Evolutionary conservation across 2,888 invertebrate species (phyloP), one percentile per base, ranked within the genome.

Genomic region (Nomada ruficornis): DNA sequence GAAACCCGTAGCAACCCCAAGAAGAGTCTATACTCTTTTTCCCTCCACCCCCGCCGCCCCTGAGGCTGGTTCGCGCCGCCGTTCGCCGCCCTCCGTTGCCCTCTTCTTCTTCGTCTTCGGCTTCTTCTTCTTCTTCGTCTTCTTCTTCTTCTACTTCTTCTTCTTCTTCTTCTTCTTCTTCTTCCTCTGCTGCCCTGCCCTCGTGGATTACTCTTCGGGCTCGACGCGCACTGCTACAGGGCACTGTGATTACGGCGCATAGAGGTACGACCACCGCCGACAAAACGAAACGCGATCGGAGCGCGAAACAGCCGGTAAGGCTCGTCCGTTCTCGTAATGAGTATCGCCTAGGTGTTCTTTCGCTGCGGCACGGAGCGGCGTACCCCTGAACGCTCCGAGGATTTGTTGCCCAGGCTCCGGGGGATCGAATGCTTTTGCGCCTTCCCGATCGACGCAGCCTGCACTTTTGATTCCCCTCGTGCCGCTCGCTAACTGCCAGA

Each of bases 241-340:
- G 93, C 93, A 93, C 93, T 93, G 91, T 92, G 92, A 93, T 93
- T 93, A 93, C 91, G 89, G 89, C 85, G 87, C 86, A 83, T 87
- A 89, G 90, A 88, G 85, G 85, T 87, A 87, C 88, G 88, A 89
- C 86, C 89, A 91, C 90, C 89, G 91, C 92, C 92, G 91, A 92
- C 91, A 91, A 92, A 93, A 93, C 91, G 91, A 92, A 90, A 91
- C 89, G 89, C 85, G 84, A 80, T 77, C 79, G 80, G 64, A 83
- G 77, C 83, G 80, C 78, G 72, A 80, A 80, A 79, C 74, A 85
- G 85, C 83, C 79, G 84, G 73, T 77, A 84, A 71, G 84, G 76
- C 85, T 78, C 84, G 79, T 82, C 69, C 75, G 75, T 76, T 83
- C 84, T 57, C 83, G 84, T 89, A 89, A 88, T 87, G 81, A 86